A percentile compares a stretch with the other conserved stretches of the same genome.
These are phyloP conservation scores for Chrysina gloriosa DNA, from an alignment of 2,888 invertebrate genomes.

Conservation along the genomic window DNA sequence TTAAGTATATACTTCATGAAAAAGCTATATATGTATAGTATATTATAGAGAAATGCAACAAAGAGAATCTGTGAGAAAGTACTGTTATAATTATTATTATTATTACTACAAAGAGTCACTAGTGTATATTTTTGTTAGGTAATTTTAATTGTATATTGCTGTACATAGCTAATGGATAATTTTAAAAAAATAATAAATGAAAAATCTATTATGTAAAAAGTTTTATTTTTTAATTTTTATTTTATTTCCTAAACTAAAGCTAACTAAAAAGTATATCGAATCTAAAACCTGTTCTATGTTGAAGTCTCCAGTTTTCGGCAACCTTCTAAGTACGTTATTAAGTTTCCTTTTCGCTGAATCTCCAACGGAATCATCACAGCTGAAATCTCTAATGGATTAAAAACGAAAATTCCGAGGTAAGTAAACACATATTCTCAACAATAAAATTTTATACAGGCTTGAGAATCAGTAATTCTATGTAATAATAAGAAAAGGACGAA, in stretches of 20 bases:
- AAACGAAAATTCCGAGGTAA: too few relatives aligned
- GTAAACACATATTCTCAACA: too few relatives aligned
- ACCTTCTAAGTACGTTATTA: constrained; percentile 70
- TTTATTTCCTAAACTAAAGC: background rate
- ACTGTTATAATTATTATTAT: constrained; percentile 26
- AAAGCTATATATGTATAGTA: background rate
- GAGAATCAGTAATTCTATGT: too few relatives aligned
- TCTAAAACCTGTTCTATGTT: constrained; percentile 79
- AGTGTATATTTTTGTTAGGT: constrained; percentile 44
- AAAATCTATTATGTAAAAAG: constrained; percentile 30
- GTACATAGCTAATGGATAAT: constrained; percentile 42
- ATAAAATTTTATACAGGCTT: too few relatives aligned
- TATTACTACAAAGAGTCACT: constrained; percentile 39
- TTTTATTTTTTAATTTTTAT: constrained; percentile 23
- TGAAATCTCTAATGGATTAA: constrained; percentile 65
- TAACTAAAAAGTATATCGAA: constrained; percentile 91
- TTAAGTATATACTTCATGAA: background rate
- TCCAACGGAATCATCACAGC: constrained; percentile 66
- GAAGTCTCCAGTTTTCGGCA: constrained; percentile 83
- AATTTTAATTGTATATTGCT: constrained; percentile 42
- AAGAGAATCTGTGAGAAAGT: constrained; percentile 19
- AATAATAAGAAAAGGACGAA: too few relatives aligned
- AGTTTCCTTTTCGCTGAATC: constrained; percentile 73
- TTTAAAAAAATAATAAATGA: constrained; percentile 38
- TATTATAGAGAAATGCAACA: background rate